Evolutionary conservation across 2,113 vertebrate species (phyloP).

Genomic region (Acinonyx jubatus): DNA sequence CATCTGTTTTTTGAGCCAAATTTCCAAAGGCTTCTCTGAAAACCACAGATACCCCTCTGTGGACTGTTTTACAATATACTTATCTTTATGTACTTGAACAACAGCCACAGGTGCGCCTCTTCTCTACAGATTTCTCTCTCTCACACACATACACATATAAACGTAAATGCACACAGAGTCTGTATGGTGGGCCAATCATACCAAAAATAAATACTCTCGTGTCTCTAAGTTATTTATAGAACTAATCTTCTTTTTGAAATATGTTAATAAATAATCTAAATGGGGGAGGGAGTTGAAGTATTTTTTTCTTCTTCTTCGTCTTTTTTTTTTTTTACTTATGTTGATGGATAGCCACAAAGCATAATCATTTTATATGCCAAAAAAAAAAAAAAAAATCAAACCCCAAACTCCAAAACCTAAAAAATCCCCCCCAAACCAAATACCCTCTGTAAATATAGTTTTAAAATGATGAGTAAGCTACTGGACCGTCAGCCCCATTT

Average conservation of each 20-base stretch:
- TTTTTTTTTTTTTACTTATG: conserved; percentile 84
- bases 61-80: conserved; percentile 79
- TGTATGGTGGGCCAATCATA: conserved; percentile 84
- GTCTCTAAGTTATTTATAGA: conserved; percentile 87
- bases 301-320: conserved; percentile 72
- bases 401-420: conserved; percentile 62
- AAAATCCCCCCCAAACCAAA: conserved; percentile 62
- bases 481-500: conserved; percentile 79
- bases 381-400: not conserved
- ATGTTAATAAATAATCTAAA: conserved; percentile 92
- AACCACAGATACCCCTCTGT: conserved; percentile 59
- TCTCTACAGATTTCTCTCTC: conserved; percentile 50
- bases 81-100: conserved; percentile 71
- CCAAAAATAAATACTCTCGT: conserved; percentile 91
- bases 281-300: conserved; percentile 49
- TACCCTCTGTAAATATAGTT: conserved; percentile 87
- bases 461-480: conserved; percentile 84
- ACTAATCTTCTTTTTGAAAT: conserved; percentile 83
- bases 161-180: conserved; percentile 77
- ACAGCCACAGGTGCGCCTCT: conserved; percentile 75
- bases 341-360: conserved; percentile 91
- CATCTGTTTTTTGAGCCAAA: conserved; percentile 73
- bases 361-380: conserved; percentile 88
- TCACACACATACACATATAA: conserved; percentile 63
- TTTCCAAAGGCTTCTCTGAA: conserved; percentile 76